Conservation (phyloP, 2,113 vertebrate genomes). For the Pogonocichla stellata region DNA sequence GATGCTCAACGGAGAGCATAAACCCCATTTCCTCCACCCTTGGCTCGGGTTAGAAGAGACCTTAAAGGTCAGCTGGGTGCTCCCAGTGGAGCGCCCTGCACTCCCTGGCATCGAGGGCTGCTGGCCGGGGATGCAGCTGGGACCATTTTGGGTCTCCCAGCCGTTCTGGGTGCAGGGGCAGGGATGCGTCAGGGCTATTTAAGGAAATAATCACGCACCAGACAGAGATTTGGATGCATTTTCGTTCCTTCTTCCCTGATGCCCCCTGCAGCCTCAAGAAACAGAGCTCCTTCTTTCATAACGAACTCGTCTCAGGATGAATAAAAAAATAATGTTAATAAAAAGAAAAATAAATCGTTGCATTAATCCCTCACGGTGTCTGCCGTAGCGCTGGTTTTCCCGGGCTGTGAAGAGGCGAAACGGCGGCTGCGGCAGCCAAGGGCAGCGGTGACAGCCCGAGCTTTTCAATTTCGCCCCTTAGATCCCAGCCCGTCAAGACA, state of each 20-base stretch:
- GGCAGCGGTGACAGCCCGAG: neutral
- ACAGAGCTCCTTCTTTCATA: neutral
- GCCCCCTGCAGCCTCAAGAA: neutral
- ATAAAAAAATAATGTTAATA: neutral
- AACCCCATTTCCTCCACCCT: neutral
- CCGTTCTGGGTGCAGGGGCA: neutral
- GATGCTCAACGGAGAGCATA: neutral
- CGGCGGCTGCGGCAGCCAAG: neutral
- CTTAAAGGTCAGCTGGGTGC: neutral
- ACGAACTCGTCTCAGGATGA: neutral
- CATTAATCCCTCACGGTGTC: neutral
- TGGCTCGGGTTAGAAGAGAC: neutral
- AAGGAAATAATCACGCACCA: neutral
- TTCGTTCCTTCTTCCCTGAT: constrained; percentile 5
- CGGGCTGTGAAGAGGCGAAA: neutral
- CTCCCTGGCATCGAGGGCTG: neutral
- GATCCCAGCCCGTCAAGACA: neutral
- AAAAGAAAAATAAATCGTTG: neutral
- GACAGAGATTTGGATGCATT: neutral
- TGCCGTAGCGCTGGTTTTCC: fast-evolving
- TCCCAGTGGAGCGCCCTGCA: neutral
- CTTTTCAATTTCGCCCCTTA: neutral
- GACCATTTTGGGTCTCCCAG: neutral
- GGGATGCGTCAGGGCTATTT: neutral
- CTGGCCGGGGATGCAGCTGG: fast-evolving